phyloP scores from a whole-genome alignment of 1,140 invertebrate species.

The Ceratina japonica region DNA sequence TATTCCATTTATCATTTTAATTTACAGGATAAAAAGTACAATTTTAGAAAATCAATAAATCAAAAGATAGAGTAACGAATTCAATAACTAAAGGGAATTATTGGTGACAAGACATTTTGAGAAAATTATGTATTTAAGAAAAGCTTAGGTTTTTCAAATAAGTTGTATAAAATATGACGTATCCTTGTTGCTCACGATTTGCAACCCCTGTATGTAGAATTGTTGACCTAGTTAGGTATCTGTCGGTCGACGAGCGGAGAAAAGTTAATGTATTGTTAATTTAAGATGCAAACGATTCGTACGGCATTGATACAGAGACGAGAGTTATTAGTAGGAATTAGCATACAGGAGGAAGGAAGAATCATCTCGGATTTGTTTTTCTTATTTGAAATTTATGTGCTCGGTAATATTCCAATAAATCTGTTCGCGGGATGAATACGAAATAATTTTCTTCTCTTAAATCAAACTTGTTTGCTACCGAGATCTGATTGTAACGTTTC shows the following conservation, averaged over 20 bases:
- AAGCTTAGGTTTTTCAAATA: no score
- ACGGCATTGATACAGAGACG: background rate
- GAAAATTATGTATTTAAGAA: no score
- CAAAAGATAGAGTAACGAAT: no score
- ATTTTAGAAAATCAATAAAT: no score
- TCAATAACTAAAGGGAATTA: no score
- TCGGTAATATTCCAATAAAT: slow-evolving; percentile 31
- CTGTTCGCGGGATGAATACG: slow-evolving; percentile 7
- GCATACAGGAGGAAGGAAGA: slow-evolving; percentile 26
- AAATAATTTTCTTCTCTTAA: slow-evolving; percentile 5
- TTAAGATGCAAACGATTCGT: slow-evolving; percentile 18
- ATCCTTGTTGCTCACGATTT: no score
- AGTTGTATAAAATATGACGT: no score
- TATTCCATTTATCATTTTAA: no score
- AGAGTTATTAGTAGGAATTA: slow-evolving; percentile 25
- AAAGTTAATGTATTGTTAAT: slow-evolving; percentile 12
- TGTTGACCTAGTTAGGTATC: slow-evolving; percentile 1
- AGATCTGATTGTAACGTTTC: background rate
- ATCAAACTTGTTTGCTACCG: slow-evolving; percentile 3
- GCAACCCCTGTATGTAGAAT: background rate
- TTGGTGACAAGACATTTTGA: no score
- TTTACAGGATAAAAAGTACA: no score
- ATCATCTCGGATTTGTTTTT: slow-evolving; percentile 19
- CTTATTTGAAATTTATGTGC: slow-evolving; percentile 29
- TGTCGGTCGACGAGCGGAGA: background rate